These are phyloP conservation scores for Agriotes lineatus DNA, from an alignment of 2,888 invertebrate genomes.

Conservation along the genomic window DNA sequence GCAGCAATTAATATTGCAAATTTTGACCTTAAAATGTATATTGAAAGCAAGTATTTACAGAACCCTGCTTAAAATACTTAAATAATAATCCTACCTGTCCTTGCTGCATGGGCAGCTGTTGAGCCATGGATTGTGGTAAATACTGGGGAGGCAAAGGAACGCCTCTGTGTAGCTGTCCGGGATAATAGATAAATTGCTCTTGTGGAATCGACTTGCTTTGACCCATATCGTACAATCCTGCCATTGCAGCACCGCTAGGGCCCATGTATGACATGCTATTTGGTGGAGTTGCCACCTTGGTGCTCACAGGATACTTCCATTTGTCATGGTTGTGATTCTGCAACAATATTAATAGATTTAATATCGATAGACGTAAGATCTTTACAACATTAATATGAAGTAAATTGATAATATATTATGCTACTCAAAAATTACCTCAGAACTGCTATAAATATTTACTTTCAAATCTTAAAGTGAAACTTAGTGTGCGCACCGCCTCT, in stretches of 20 bases:
- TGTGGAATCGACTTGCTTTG: slow-evolving; percentile 68
- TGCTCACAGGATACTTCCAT: slow-evolving; percentile 82
- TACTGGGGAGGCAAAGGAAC: slow-evolving; percentile 66
- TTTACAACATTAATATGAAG: too few relatives aligned
- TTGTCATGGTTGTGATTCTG: slow-evolving; percentile 89
- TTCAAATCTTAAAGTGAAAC: too few relatives aligned
- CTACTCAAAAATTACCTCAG: too few relatives aligned
- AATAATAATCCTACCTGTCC: slow-evolving; percentile 52
- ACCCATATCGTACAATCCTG: slow-evolving; percentile 70
- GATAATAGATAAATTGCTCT: slow-evolving; percentile 75
- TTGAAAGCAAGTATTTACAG: too few relatives aligned
- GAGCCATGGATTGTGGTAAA: slow-evolving; percentile 61
- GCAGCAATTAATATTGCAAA: too few relatives aligned
- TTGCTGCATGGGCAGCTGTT: slow-evolving; percentile 60
- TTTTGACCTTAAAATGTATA: too few relatives aligned
- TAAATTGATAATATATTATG: too few relatives aligned
- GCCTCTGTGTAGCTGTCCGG: slow-evolving; percentile 69
- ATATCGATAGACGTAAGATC: too few relatives aligned
- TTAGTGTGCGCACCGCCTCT: too few relatives aligned
- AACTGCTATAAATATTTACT: too few relatives aligned
- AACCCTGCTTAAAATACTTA: slow-evolving; percentile 12
- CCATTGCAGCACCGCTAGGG: slow-evolving; percentile 69
- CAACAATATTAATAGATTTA: too few relatives aligned
- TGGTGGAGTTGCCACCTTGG: slow-evolving; percentile 69
- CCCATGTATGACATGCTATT: slow-evolving; percentile 66